Percentiles rank a stretch among this genome's conserved stretches.
These are phyloP conservation scores for Calcarius lapponicus DNA, from an alignment of 2,797 vertebrate genomes.

Conservation along the genomic window DNA sequence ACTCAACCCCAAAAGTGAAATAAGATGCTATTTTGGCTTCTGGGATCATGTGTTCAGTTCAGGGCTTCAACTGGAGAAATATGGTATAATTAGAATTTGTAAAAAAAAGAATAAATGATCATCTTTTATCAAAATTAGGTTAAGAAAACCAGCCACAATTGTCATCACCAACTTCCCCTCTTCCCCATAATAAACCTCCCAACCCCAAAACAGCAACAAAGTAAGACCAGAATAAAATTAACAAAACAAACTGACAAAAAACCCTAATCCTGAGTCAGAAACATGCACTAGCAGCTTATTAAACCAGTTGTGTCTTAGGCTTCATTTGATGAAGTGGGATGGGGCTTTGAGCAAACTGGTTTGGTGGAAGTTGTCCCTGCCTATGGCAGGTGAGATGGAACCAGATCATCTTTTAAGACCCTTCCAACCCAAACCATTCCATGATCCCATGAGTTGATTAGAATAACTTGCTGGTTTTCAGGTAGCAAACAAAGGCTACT, in stretches of 20 bases:
- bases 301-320: not conserved
- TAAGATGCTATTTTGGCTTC: not conserved
- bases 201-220: not conserved
- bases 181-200: not conserved
- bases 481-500: not conserved
- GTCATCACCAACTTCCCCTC: not conserved
- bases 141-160: not conserved
- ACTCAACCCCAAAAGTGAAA: not conserved
- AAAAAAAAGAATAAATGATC: accelerated
- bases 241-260: not conserved
- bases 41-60: not conserved
- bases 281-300: accelerated
- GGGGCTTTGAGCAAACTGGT: not conserved
- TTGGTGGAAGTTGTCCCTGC: not conserved
- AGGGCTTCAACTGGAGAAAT: not conserved
- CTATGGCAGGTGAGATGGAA: not conserved
- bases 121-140: not conserved
- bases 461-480: not conserved
- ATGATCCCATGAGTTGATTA: not conserved
- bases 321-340: accelerated
- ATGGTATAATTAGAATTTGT: not conserved
- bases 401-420: not conserved
- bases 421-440: not conserved
- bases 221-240: not conserved
- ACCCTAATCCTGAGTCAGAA: not conserved